Percentiles rank a stretch among this genome's conserved stretches.
Conservation (phyloP, 2,888 invertebrate genomes). For the Odontocerum albicorne region DNA sequence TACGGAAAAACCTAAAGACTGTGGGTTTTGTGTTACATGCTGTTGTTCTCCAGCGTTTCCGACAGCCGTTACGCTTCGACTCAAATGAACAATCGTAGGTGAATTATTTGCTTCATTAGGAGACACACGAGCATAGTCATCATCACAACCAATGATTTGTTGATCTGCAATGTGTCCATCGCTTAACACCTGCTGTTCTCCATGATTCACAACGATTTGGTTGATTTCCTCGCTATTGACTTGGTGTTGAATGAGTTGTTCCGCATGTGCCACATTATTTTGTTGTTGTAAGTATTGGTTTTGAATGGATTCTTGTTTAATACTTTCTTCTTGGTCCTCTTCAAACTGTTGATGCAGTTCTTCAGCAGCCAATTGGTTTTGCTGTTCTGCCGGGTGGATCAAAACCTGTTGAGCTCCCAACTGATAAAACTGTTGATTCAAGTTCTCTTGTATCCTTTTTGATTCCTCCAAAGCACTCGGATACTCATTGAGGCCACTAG, state of each 20-base stretch:
- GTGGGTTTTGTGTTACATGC: not conserved
- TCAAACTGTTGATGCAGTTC: slow-evolving; percentile 37
- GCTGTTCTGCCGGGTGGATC: slow-evolving; percentile 42
- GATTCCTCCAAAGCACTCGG: slow-evolving; percentile 48
- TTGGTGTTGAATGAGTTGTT: slow-evolving; percentile 31
- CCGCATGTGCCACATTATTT: not conserved
- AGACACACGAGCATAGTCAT: slow-evolving; percentile 6
- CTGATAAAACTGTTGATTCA: slow-evolving; percentile 44
- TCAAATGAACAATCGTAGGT: not conserved
- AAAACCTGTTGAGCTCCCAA: slow-evolving; percentile 47
- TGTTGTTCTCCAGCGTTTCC: not conserved
- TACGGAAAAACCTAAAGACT: not conserved
- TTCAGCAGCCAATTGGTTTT: slow-evolving; percentile 36
- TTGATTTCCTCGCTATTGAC: slow-evolving; percentile 38
- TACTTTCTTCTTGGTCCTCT: slow-evolving; percentile 42
- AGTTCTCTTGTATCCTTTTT: slow-evolving; percentile 46
- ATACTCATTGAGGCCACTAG: slow-evolving; percentile 43
- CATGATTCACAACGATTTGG: slow-evolving; percentile 23
- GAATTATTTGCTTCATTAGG: not conserved
- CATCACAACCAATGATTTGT: not conserved
- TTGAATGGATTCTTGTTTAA: slow-evolving; percentile 52
- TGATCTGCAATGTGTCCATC: not conserved
- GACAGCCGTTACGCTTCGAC: not conserved
- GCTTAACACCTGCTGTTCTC: not conserved
- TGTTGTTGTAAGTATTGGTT: slow-evolving; percentile 41